These are phyloP conservation scores for Littorina saxatilis DNA, from an alignment of 1,140 invertebrate species.

Conservation along the genomic window DNA sequence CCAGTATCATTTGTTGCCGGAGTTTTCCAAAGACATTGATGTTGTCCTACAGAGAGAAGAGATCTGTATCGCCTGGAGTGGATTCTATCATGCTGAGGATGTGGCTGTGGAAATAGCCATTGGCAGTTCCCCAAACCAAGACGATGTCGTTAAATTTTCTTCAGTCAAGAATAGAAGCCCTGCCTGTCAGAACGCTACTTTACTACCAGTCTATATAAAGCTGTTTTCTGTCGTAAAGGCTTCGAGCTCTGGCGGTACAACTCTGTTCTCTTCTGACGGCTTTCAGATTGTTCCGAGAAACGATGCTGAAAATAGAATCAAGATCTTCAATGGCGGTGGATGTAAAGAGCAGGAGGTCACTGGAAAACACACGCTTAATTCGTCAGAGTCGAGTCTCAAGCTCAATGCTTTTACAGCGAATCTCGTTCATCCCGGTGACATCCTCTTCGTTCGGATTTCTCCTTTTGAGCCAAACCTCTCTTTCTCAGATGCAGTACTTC, in stretches of 20 bases:
- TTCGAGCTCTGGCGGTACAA: neutral
- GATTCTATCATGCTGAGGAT: slow-evolving; percentile 47
- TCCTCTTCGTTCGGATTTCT: neutral
- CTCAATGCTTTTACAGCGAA: neutral
- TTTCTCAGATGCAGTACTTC: neutral
- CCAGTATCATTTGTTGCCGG: neutral
- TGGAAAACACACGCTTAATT: neutral
- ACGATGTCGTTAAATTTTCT: neutral
- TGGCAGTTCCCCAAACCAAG: slow-evolving; percentile 18
- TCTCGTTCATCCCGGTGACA: neutral
- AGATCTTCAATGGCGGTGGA: neutral
- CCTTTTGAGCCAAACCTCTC: neutral
- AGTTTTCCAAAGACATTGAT: slow-evolving; percentile 35
- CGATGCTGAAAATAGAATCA: neutral
- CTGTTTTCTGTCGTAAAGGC: slow-evolving; percentile 18
- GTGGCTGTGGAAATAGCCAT: slow-evolving; percentile 46
- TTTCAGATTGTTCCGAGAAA: neutral
- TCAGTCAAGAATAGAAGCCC: neutral
- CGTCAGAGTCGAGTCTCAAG: neutral
- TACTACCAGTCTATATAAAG: slow-evolving; percentile 5
- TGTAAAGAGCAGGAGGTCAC: neutral
- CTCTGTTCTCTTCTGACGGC: slow-evolving; percentile 1
- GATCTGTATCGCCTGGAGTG: slow-evolving; percentile 49
- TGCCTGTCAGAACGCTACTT: neutral
- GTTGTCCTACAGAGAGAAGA: slow-evolving; percentile 11